Conservation (phyloP, 2,888 invertebrate species). For the Watsonalla cultraria region DNA sequence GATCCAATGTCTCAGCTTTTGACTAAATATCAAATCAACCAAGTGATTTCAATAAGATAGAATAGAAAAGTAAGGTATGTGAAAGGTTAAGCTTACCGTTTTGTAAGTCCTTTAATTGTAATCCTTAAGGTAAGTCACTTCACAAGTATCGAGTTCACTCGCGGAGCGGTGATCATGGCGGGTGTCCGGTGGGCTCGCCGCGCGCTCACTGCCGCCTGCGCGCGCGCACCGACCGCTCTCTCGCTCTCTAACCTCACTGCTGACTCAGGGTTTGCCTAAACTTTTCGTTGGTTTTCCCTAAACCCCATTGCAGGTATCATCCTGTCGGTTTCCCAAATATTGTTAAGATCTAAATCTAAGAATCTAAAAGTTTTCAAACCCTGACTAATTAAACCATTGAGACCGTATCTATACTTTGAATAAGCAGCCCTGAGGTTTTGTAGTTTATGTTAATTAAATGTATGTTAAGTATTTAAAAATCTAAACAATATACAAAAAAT, state of each 20-base stretch:
- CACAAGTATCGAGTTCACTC: slow-evolving; percentile 60
- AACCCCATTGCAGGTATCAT: slow-evolving; percentile 2
- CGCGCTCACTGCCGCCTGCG: slow-evolving; percentile 52
- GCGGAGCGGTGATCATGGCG: slow-evolving; percentile 56
- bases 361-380: no score
- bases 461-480: no score
- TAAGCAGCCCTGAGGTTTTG: no score
- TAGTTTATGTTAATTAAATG: no score
- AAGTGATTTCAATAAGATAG: background rate
- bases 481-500: no score
- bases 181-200: slow-evolving; percentile 50
- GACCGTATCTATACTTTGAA: no score
- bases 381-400: no score
- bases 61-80: background rate
- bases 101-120: slow-evolving; percentile 21
- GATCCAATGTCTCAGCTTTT: slow-evolving; percentile 27
- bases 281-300: slow-evolving; percentile 3
- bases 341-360: no score
- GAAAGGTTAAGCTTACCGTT: slow-evolving; percentile 31
- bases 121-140: slow-evolving; percentile 63
- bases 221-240: slow-evolving; percentile 24
- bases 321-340: no score
- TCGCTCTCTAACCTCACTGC: slow-evolving; percentile 23
- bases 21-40: no score
- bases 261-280: slow-evolving; percentile 11